These are phyloP conservation scores for Chrysopa pallens DNA, from an alignment of 1,140 invertebrate genomes.

Conservation along the genomic window DNA sequence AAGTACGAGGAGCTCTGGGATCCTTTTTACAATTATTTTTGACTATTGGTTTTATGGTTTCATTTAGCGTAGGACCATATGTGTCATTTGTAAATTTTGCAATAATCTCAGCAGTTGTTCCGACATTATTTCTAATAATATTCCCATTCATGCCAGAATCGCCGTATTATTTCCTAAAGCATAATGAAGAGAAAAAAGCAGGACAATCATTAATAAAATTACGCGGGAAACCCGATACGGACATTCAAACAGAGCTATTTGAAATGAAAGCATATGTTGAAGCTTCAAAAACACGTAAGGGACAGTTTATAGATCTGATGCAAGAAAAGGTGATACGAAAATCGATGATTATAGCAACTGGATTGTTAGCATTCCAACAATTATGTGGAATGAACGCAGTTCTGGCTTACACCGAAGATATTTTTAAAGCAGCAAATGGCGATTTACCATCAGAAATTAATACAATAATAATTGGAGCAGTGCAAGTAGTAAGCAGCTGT, in stretches of 20 bases:
- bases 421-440: conserved; percentile 43
- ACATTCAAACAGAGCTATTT: conserved; percentile 40
- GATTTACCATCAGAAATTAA: conserved; percentile 35
- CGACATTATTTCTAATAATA: conserved; percentile 38
- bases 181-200: conserved; percentile 37
- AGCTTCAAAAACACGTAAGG: conserved; percentile 30
- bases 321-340: conserved; percentile 34
- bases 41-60: conserved; percentile 53
- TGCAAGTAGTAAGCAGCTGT: conserved; percentile 46
- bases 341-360: conserved; percentile 47
- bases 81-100: conserved; percentile 46
- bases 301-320: conserved; percentile 34
- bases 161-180: conserved; percentile 47
- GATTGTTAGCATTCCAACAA: conserved; percentile 56
- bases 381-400: conserved; percentile 71
- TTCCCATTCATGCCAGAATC: conserved; percentile 70
- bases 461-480: conserved; percentile 61
- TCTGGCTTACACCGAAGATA: conserved; percentile 60
- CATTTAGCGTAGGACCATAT: conserved; percentile 58
- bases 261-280: conserved; percentile 27
- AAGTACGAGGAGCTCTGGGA: conserved; percentile 56
- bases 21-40: conserved; percentile 66
- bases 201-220: conserved; percentile 41
- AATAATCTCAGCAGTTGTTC: conserved; percentile 38
- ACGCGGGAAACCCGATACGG: conserved; percentile 32